Base-by-base conservation (phyloP, 1,140 invertebrate genomes). In the Drosophila littoralis region DNA sequence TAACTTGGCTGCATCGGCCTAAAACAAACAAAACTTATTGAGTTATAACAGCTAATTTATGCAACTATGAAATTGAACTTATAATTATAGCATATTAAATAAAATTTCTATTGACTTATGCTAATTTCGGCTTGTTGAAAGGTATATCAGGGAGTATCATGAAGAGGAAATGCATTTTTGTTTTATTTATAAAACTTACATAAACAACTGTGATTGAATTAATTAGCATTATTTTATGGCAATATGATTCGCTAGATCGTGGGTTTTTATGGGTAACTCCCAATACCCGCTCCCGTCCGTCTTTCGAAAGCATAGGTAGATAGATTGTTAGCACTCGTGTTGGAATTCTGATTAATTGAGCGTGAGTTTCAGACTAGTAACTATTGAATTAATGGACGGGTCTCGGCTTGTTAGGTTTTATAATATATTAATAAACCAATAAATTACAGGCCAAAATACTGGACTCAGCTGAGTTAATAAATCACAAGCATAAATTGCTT, bases 281-380 rank as follows among this genome's bases (percentile, higher is more conserved):
- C 38, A 33, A 6, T 6, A 28, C 50, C 22, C 22, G 17, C 22
- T 28, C 50, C 69, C 46, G 58, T 35, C 35, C 33, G 38, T 63
- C 54, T 35, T 22, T 22, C 2, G 22, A 22, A 22, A 22, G 2
- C 6, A 63, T 6, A 52, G 57, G 67, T 58, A 54, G 40, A 46
- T 6, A 35, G 42, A 52, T 54, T 64, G 52, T 60, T 69, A 32
- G 42, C 48, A 58, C 52, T 60, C 38, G 36, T 75, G 75, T 64
- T 71, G 59, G 58, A 48, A 83, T 67, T 68, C 64, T 83, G 76
- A 86, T 80, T 88, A 83, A 88, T 88, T 74, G 77, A 74, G 79
- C 84, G 83, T 75, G 72, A 86, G 76, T 83, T 69, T 72, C 48
- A 67, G 79, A 68, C 33, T 55, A 61, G 50, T 7, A 33, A 51